Percentiles rank a stretch among this genome's conserved stretches.
Evolutionary conservation across 2,888 invertebrate species (phyloP).

Genomic region (Eurytoma californica): DNA sequence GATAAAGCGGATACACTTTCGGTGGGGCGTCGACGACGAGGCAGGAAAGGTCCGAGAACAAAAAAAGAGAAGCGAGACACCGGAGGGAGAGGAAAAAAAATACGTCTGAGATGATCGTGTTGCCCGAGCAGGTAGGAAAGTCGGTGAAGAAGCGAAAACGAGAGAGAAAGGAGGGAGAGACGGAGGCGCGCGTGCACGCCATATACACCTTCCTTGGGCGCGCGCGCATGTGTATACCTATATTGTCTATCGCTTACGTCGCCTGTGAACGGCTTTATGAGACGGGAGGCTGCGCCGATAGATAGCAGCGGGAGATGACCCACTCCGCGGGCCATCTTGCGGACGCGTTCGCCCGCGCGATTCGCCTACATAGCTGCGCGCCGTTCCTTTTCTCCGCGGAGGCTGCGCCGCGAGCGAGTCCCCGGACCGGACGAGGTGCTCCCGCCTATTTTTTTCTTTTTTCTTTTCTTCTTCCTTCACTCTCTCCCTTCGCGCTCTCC

Average conservation of each 20-base stretch:
- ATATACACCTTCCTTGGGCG: background rate
- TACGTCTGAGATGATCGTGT: background rate
- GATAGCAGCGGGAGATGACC: slow-evolving; percentile 35
- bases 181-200: background rate
- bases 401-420: background rate
- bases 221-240: background rate
- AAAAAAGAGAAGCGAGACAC: slow-evolving; percentile 14
- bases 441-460: no score
- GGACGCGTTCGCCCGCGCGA: slow-evolving; percentile 9
- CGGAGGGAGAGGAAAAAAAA: slow-evolving; percentile 1
- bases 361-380: slow-evolving; percentile 31
- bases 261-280: background rate
- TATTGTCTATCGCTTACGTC: background rate
- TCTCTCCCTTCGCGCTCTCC: slow-evolving; percentile 1
- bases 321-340: slow-evolving; percentile 20
- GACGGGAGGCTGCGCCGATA: background rate
- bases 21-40: background rate
- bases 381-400: background rate
- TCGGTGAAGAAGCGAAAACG: slow-evolving; percentile 34
- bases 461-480: background rate
- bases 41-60: background rate
- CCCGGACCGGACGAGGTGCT: no score
- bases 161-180: slow-evolving; percentile 34
- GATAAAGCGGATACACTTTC: slow-evolving; percentile 21
- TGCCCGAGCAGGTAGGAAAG: slow-evolving; percentile 43